phyloP scores from a whole-genome alignment of 2,888 invertebrate genomes.

The Lasioglossum zephyrum region DNA sequence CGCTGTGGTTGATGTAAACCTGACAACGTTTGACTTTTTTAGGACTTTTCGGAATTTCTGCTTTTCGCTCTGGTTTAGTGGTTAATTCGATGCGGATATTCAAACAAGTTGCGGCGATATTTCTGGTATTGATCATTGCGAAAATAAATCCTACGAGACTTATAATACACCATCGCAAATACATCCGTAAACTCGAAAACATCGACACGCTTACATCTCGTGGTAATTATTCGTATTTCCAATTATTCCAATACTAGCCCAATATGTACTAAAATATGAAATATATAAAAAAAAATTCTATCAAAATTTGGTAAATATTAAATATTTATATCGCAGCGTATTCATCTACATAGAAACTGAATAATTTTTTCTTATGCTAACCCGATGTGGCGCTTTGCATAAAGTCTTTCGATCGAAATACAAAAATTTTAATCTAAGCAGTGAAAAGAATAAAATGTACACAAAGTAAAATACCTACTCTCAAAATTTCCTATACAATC shows the following conservation, averaged over 20 bases:
- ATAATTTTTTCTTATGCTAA: not conserved
- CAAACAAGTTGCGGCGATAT: not conserved
- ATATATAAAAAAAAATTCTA: not conserved
- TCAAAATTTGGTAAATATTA: not conserved
- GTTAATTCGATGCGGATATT: not conserved
- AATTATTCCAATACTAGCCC: not conserved
- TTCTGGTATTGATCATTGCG: not conserved
- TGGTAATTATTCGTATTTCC: not conserved
- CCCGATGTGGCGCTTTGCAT: not conserved
- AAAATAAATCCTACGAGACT: not conserved
- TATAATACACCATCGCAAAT: no score
- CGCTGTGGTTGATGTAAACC: constrained; percentile 5
- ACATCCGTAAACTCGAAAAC: not conserved
- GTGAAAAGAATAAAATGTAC: not conserved
- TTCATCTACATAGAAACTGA: not conserved
- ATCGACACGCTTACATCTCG: not conserved
- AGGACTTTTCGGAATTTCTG: constrained; percentile 8
- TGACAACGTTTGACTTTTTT: constrained; percentile 18
- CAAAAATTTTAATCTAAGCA: not conserved
- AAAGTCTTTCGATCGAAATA: not conserved
- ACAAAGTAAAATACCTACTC: not conserved
- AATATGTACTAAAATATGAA: not conserved
- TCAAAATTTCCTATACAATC: not conserved
- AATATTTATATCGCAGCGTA: not conserved
- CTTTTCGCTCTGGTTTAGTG: not conserved